phyloP scores from a whole-genome alignment of 2,113 vertebrate species.

The Azemiops feae region DNA sequence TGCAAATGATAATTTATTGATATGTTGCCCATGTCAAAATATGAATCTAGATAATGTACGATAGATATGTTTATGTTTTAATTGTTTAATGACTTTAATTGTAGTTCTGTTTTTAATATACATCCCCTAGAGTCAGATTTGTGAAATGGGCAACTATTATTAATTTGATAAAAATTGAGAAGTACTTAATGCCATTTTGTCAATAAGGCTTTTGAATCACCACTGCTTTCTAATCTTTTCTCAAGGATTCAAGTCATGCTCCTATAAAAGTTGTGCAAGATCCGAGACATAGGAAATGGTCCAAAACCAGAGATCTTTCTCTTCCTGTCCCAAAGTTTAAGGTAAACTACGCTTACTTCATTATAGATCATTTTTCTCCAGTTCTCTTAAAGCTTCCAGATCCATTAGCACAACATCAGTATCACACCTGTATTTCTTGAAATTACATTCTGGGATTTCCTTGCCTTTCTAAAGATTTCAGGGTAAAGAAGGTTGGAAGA shows the following conservation, averaged over 20 bases:
- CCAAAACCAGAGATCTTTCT: constrained; percentile 84
- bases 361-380: neutral
- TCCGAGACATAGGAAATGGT: constrained; percentile 86
- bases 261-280: constrained; percentile 86
- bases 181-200: neutral
- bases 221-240: neutral
- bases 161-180: neutral
- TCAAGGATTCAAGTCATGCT: constrained; percentile 84
- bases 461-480: neutral
- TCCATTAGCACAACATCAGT: no score
- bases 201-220: neutral
- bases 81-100: neutral
- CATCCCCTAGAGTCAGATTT: neutral
- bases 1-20: neutral
- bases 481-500: neutral
- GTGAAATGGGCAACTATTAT: neutral
- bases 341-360: constrained; percentile 61
- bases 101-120: neutral
- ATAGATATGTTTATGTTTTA: neutral
- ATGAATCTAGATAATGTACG: neutral
- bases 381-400: neutral
- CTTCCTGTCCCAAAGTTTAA: constrained; percentile 92
- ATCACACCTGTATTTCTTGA: neutral
- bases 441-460: neutral
- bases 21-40: neutral